Percentiles rank a stretch among this genome's conserved stretches.
phyloP scores from a whole-genome alignment of 1,140 invertebrate genomes.

The Lordiphosa mommai region DNA sequence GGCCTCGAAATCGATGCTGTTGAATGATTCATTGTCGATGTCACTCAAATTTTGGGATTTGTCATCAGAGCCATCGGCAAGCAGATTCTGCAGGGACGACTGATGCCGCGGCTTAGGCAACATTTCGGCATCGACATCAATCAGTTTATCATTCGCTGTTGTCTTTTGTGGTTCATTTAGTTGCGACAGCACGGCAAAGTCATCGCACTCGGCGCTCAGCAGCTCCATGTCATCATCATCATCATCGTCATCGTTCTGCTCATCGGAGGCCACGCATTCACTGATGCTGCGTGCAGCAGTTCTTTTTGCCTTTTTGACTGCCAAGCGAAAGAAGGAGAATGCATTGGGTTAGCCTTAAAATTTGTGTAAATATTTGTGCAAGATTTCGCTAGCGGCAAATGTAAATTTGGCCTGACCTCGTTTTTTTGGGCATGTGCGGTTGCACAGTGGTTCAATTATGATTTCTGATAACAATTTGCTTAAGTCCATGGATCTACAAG shows the following conservation, averaged over 20 bases:
- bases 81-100: slow-evolving; percentile 68
- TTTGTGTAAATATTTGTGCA: slow-evolving; percentile 63
- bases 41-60: slow-evolving; percentile 79
- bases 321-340: slow-evolving; percentile 12
- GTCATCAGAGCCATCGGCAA: slow-evolving; percentile 60
- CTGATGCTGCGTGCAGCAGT: slow-evolving; percentile 74
- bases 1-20: slow-evolving; percentile 79
- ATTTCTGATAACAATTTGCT: too few relatives aligned
- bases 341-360: slow-evolving; percentile 36
- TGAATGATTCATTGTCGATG: slow-evolving; percentile 80
- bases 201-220: slow-evolving; percentile 70
- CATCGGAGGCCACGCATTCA: slow-evolving; percentile 65
- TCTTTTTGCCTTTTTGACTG: slow-evolving; percentile 44
- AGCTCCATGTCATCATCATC: slow-evolving; percentile 57
- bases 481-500: too few relatives aligned
- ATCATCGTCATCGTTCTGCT: slow-evolving; percentile 24
- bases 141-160: slow-evolving; percentile 56
- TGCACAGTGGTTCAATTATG: too few relatives aligned
- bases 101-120: slow-evolving; percentile 59
- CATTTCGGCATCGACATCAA: slow-evolving; percentile 50
- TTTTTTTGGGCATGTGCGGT: slow-evolving; percentile 39
- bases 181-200: slow-evolving; percentile 77
- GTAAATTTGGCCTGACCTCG: slow-evolving; percentile 62
- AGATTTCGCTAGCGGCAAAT: slow-evolving; percentile 41
- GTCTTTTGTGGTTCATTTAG: slow-evolving; percentile 76